Evolutionary conservation across 2,888 invertebrate species (phyloP).

Genomic region (Stenodera caucasica): DNA sequence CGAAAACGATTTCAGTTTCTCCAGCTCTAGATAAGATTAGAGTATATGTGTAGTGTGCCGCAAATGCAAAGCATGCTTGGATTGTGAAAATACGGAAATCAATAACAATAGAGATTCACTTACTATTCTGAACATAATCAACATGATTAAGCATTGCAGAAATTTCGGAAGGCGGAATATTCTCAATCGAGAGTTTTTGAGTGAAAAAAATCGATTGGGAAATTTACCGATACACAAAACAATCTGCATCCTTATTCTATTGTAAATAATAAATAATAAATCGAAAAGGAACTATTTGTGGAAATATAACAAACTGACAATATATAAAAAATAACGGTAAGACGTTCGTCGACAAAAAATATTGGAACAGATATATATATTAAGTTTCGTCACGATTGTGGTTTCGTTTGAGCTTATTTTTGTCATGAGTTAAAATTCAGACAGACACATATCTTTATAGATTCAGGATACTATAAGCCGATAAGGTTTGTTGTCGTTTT

Average conservation of each 20-base stretch:
- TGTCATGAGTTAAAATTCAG: slow-evolving; percentile 31
- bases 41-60: background rate
- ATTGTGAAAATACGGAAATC: background rate
- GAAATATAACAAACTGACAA: slow-evolving; percentile 15
- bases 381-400: slow-evolving; percentile 34
- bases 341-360: slow-evolving; percentile 30
- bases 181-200: no score
- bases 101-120: background rate
- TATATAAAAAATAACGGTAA: slow-evolving; percentile 28
- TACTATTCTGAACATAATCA: background rate
- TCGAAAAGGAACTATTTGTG: slow-evolving; percentile 18
- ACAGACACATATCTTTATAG: slow-evolving; percentile 25
- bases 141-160: background rate
- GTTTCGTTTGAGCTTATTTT: slow-evolving; percentile 27
- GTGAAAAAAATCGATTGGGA: no score
- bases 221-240: no score
- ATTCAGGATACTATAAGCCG: slow-evolving; percentile 12
- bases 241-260: no score
- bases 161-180: no score
- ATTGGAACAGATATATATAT: slow-evolving; percentile 31
- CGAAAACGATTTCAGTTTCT: background rate
- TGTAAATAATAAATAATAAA: slow-evolving; percentile 14
- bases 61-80: background rate
- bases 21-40: background rate
- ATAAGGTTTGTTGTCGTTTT: slow-evolving; percentile 28